A percentile compares a stretch with the other conserved stretches of the same genome.
Conservation (phyloP, 2,888 invertebrate species). For the Horisme vitalbata region DNA sequence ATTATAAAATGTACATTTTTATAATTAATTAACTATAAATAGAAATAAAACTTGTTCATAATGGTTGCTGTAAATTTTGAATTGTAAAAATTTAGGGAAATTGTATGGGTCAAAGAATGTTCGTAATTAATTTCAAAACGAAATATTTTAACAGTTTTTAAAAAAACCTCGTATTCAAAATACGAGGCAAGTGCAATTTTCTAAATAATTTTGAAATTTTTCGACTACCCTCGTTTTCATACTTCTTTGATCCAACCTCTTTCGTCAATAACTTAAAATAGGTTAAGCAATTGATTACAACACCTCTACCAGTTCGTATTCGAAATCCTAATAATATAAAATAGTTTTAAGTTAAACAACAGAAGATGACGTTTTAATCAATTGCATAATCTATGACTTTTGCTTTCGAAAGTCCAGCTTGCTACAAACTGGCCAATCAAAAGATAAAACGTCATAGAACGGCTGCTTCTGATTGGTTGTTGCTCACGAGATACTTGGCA, state of each 20-base stretch:
- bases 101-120: slow-evolving; percentile 39
- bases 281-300: slow-evolving; percentile 22
- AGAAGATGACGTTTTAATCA: slow-evolving; percentile 17
- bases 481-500: slow-evolving; percentile 25
- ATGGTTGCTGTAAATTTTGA: slow-evolving; percentile 62
- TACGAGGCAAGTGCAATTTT: neutral
- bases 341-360: slow-evolving; percentile 7
- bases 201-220: neutral
- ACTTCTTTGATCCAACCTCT: slow-evolving; percentile 31
- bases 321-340: slow-evolving; percentile 17
- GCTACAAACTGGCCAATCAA: slow-evolving; percentile 30
- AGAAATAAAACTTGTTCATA: slow-evolving; percentile 53
- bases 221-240: neutral
- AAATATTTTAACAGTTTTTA: neutral
- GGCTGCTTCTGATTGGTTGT: slow-evolving; percentile 36
- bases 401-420: slow-evolving; percentile 12
- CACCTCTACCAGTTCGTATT: slow-evolving; percentile 2
- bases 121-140: too few species aligned
- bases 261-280: slow-evolving; percentile 6
- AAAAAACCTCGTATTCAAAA: slow-evolving; percentile 3
- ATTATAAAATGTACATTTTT: slow-evolving; percentile 75
- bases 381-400: slow-evolving; percentile 27
- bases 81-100: slow-evolving; percentile 38
- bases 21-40: slow-evolving; percentile 58
- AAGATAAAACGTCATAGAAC: slow-evolving; percentile 9